phyloP scores from a whole-genome alignment of 2,797 vertebrate species.

The Columba guinea region DNA sequence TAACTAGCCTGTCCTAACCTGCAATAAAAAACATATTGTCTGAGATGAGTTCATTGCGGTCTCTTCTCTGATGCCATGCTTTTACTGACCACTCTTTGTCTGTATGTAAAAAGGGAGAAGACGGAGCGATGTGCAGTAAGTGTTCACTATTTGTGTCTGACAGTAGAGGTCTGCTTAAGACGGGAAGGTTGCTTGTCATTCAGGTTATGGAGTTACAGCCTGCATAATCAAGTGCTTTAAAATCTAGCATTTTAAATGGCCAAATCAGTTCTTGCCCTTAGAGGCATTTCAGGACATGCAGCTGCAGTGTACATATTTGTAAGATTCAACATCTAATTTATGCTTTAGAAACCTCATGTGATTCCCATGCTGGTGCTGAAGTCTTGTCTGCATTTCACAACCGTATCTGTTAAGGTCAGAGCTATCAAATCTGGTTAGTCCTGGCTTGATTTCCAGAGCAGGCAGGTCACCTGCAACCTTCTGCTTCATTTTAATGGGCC shows the following conservation, averaged over 20 bases:
- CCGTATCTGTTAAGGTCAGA: background rate
- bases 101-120: background rate
- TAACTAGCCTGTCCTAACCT: background rate
- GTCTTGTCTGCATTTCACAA: background rate
- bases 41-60: background rate
- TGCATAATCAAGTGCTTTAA: background rate
- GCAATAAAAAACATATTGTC: background rate
- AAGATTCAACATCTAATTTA: background rate
- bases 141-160: background rate
- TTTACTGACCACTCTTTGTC: background rate
- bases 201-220: background rate
- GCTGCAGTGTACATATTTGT: background rate
- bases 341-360: background rate
- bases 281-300: background rate
- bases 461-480: background rate
- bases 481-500: background rate
- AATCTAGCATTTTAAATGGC: background rate
- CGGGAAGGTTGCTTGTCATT: background rate
- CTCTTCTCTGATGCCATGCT: background rate
- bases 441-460: background rate
- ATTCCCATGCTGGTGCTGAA: background rate
- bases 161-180: background rate
- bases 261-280: background rate
- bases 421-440: conserved; percentile 1
- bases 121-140: background rate